A percentile compares a stretch with the other conserved stretches of the same genome.
phyloP scores from a whole-genome alignment of 1,140 invertebrate species.

The Potamilus streckersoni region DNA sequence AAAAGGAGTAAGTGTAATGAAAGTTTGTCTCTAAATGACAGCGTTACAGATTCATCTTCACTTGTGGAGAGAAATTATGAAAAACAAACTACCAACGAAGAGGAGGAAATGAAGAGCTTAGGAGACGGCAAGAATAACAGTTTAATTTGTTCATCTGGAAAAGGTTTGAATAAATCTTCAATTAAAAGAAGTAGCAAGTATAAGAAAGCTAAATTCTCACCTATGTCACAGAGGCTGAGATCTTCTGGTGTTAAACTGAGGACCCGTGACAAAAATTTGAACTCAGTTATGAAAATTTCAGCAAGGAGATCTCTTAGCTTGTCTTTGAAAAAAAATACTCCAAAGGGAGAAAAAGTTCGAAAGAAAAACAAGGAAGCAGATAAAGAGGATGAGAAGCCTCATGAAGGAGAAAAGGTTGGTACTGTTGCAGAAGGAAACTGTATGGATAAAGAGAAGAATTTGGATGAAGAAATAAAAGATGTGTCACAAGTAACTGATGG shows the following conservation, averaged over 20 bases:
- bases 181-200: background rate
- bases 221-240: slow-evolving; percentile 19
- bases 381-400: background rate
- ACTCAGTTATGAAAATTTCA: no score
- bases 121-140: background rate
- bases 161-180: background rate
- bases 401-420: background rate
- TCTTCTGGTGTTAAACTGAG: slow-evolving; percentile 19
- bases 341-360: background rate
- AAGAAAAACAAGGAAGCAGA: background rate
- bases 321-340: background rate
- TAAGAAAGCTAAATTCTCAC: slow-evolving; percentile 14
- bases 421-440: background rate
- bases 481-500: background rate
- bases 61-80: background rate
- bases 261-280: slow-evolving; percentile 11
- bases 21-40: background rate
- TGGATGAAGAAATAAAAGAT: slow-evolving; percentile 1
- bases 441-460: background rate
- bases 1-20: background rate
- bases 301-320: background rate
- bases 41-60: no score
- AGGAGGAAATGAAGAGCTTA: background rate
- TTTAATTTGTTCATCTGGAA: background rate
- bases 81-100: background rate